Percentiles rank a stretch among this genome's conserved stretches.
These are phyloP conservation scores for Cichlasoma orientale DNA, from an alignment of 2,797 vertebrate genomes.

Conservation along the genomic window DNA sequence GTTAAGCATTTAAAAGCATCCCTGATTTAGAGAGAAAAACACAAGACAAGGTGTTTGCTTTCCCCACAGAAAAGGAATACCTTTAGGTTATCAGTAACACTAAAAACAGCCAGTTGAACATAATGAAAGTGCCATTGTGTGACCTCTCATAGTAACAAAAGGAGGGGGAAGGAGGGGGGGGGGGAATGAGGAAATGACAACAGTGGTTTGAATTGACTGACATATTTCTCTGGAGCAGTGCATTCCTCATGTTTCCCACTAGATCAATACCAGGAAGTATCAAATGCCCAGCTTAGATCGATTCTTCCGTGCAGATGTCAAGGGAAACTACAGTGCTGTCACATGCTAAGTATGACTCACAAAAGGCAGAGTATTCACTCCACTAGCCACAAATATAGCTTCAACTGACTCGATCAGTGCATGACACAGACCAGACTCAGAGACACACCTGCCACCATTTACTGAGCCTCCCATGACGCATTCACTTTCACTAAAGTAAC, in stretches of 20 bases:
- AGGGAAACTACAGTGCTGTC: slow-evolving; percentile 39
- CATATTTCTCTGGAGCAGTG: slow-evolving; percentile 37
- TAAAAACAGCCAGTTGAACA: slow-evolving; percentile 34
- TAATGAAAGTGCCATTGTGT: slow-evolving; percentile 64
- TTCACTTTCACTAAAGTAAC: slow-evolving; percentile 45
- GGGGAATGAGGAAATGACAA: slow-evolving; percentile 68
- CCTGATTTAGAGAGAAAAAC: neutral
- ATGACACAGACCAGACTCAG: neutral
- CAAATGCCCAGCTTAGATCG: slow-evolving; percentile 32
- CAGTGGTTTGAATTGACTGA: slow-evolving; percentile 11
- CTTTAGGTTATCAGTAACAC: slow-evolving; percentile 31
- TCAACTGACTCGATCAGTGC: slow-evolving; percentile 28
- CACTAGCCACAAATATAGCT: slow-evolving; percentile 4
- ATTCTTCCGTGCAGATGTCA: slow-evolving; percentile 53
- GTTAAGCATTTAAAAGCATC: neutral
- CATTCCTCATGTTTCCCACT: slow-evolving; percentile 52
- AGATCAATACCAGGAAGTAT: slow-evolving; percentile 58
- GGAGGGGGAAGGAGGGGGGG: slow-evolving; percentile 15
- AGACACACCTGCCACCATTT: slow-evolving; percentile 35
- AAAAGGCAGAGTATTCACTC: slow-evolving; percentile 32
- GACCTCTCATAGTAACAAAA: slow-evolving; percentile 37
- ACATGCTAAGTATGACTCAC: slow-evolving; percentile 38
- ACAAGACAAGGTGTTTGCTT: slow-evolving; percentile 4
- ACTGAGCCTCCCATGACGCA: slow-evolving; percentile 26
- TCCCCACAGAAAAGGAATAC: slow-evolving; percentile 31